phyloP scores from a whole-genome alignment of 2,113 vertebrate genomes.

The Microtus richardsoni region DNA sequence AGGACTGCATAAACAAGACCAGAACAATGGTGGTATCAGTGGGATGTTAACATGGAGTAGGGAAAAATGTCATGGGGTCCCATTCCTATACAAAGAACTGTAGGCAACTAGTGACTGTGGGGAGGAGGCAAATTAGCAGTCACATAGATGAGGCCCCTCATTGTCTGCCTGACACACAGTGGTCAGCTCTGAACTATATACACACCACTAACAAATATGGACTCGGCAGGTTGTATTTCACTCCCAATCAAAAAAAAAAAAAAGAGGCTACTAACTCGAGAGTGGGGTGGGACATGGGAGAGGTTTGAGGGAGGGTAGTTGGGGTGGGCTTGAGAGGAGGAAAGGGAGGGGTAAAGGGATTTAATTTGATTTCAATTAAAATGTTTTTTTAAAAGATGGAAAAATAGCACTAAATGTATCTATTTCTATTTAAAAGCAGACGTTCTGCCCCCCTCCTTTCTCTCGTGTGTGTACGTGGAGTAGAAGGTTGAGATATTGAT shows the following conservation, averaged over 20 bases:
- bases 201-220: neutral
- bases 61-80: neutral
- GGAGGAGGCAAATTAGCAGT: neutral
- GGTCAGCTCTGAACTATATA: neutral
- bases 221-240: neutral
- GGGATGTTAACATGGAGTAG: neutral
- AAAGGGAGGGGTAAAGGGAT: neutral
- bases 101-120: neutral
- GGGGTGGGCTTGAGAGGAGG: neutral
- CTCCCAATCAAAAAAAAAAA: neutral
- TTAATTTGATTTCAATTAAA: neutral
- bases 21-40: neutral
- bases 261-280: neutral
- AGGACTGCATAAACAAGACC: neutral
- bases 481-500: neutral
- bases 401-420: neutral
- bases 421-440: neutral
- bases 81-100: neutral
- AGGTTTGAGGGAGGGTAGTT: neutral
- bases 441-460: neutral
- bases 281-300: neutral
- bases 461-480: too few relatives aligned
- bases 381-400: neutral
- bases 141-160: neutral
- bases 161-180: neutral